Evolutionary conservation across 2,888 invertebrate species (phyloP), one percentile per base, ranked within the genome.

Genomic region (Eristalis tenax): DNA sequence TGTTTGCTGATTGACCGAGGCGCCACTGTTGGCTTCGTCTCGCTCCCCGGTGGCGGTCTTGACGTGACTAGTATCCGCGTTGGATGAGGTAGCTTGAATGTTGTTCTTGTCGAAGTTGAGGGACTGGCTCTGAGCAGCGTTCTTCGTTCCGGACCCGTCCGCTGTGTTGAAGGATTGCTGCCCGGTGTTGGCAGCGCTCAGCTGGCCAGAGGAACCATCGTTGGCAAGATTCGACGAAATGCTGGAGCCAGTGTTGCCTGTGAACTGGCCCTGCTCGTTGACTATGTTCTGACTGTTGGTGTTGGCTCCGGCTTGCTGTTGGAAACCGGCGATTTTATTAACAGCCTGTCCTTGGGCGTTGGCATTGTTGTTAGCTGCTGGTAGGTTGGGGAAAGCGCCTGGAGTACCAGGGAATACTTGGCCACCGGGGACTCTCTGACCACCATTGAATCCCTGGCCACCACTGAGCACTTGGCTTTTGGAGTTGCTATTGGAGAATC

Each of bases 171-270:
- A 89, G 22, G 69, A 89, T 79, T 91, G 90, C n/a, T 92, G 91
- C n/a, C 91, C 90, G 0, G 91, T 91, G 83, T 93, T 93, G 8
- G 93, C 91, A 0, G 92, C 90, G 87, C 91, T 91, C 13, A 92
- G 79, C 81, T 93, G 93, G 0, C 92, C 93, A 4, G 91, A 90
- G 69, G 86, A 89, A 23, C 92, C 92, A 77, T 93, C 91, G 28
- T 88, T 71, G 2, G 91, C 92, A n/a, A 93, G 40, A 56, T 93
- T 93, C 0, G 92, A 91, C 18, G 92, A 88, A 56, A 92, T 91
- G 86, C 92, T 92, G n/a, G 92, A 92, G 23, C 91, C 92, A 15
- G 91, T 91, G n/a, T 90, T 91, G 15, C 90, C 88, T 32, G 90
- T 90, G 40, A 86, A 89, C 1, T 82, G 18, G 1, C 91, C 91